Base-by-base conservation (phyloP, 2,113 vertebrate species). In the Myrmophylax atrothorax region DNA sequence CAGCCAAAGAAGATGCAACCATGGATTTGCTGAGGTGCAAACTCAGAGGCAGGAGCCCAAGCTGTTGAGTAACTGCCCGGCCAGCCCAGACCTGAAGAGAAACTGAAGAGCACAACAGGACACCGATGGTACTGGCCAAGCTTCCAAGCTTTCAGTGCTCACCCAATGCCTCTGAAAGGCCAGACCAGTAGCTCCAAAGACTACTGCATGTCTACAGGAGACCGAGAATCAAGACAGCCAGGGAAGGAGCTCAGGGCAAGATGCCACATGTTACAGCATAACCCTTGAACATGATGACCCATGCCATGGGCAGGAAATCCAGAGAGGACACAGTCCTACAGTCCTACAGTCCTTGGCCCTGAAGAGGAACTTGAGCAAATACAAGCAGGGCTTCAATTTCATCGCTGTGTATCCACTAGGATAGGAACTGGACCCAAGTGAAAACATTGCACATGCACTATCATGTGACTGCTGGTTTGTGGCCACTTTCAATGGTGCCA, bases 211-310 rank as follows among this genome's bases (percentile, higher is more conserved):
- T 23, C 68, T 74, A 11, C 22, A 62, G 19, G 22, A 68, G 19
- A 47, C 33, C 26, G 67, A 8, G 38, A 40, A 40, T 6, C 10
- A 62, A 40, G 33, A 33, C 7, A 90, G 60, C 12, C 56, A 25
- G 59, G 33, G 12, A 38, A 40, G 10, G 14, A 78, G 37, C 42
- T 47, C 3, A 5, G 25, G 19, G 56, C 24, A 67, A 69, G 24
- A 24, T 2, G 0, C 18, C 1, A 1, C n/a, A 37, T 2, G 0
- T 22, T 14, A 19, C 37, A 83, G 44, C 3, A 0, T 28, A 52
- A 38, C 20, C 52, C 35, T 22, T 25, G 38, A 73, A 46, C 12
- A 3, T 5, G 23, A 55, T 5, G 16, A 29, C 60, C 35, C 35
- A 23, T 0, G 0, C 9, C 33, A 56, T 1, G 0, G 23, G 46